These are phyloP conservation scores for Leucopternis melanops DNA, from an alignment of 2,113 vertebrate genomes.

Conservation along the genomic window DNA sequence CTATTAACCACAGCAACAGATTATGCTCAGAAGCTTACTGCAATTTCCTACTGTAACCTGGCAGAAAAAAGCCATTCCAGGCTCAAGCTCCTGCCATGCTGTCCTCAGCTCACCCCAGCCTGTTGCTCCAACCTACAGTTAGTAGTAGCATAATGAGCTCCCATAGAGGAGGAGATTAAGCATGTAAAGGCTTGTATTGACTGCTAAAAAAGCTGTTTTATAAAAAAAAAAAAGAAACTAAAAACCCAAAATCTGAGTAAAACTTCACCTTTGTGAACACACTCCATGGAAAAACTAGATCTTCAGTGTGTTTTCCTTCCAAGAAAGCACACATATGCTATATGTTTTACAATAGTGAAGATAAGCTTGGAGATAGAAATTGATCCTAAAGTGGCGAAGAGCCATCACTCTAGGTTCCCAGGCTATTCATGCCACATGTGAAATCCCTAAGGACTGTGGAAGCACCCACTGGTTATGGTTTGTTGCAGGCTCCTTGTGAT, in stretches of 20 bases:
- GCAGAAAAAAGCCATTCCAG: not conserved
- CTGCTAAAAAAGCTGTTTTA: not conserved
- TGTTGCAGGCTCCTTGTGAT: not conserved
- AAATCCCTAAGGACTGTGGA: not conserved
- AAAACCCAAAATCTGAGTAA: not conserved
- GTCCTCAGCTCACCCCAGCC: not conserved
- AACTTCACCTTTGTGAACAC: not conserved
- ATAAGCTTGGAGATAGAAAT: not conserved
- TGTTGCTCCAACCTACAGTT: not conserved
- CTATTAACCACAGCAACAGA: not conserved
- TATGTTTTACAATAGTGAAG: not conserved
- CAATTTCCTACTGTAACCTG: not conserved
- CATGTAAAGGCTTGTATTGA: not conserved
- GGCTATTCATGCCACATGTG: accelerated
- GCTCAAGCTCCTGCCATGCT: not conserved
- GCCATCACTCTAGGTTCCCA: not conserved
- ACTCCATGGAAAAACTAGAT: not conserved
- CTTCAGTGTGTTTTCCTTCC: not conserved
- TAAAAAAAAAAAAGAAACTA: not conserved
- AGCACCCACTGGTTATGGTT: not conserved
- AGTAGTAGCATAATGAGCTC: not conserved
- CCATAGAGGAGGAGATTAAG: not conserved
- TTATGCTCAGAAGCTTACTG: not conserved
- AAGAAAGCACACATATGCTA: not conserved
- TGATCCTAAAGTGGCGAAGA: not conserved